Conservation (phyloP, 2,888 invertebrate genomes). For the Acronicta aceris region DNA sequence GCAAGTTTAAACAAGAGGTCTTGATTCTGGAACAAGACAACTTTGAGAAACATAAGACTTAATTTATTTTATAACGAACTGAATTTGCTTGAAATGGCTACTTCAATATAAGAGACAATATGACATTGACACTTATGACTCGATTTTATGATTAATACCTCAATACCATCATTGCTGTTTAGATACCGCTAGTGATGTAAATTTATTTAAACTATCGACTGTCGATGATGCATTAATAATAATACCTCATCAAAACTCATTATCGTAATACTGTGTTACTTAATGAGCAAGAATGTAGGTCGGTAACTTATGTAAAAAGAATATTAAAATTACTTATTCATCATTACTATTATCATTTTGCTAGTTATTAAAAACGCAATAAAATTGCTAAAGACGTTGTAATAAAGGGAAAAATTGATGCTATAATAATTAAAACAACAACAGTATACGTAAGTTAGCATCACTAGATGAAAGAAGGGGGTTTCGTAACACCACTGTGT, state of each 20-base stretch:
- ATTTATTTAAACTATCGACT: slow-evolving; percentile 30
- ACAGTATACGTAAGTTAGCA: slow-evolving; percentile 55
- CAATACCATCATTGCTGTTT: slow-evolving; percentile 31
- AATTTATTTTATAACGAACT: no score
- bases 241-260: slow-evolving; percentile 5
- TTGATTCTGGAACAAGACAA: no score
- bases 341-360: neutral
- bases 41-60: no score
- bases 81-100: no score
- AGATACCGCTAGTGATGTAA: slow-evolving; percentile 41
- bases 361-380: slow-evolving; percentile 2
- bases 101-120: no score
- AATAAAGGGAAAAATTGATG: slow-evolving; percentile 15
- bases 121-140: neutral
- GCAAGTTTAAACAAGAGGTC: no score
- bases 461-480: slow-evolving; percentile 65
- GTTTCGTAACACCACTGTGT: slow-evolving; percentile 74
- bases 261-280: slow-evolving; percentile 7
- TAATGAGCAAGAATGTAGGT: slow-evolving; percentile 10
- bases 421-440: slow-evolving; percentile 34
- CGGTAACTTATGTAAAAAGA: slow-evolving; percentile 19
- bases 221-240: slow-evolving; percentile 24
- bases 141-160: neutral
- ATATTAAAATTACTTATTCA: neutral
- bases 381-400: slow-evolving; percentile 1